Evolutionary conservation across 2,888 invertebrate genomes (phyloP).

Genomic region (Ormyrus nitidulus): DNA sequence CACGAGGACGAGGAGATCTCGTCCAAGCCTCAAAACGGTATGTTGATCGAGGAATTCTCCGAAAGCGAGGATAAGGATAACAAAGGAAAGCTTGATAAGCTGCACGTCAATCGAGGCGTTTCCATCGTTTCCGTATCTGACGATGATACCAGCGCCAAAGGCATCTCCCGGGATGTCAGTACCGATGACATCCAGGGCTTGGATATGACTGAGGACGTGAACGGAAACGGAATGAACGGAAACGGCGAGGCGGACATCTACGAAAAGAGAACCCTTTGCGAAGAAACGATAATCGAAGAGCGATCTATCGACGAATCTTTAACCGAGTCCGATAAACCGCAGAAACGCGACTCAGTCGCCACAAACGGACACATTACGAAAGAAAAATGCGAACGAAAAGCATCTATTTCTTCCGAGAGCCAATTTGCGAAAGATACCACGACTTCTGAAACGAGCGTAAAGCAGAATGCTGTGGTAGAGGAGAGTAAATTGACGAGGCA

Average conservation of each 20-base stretch:
- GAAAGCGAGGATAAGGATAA: slow-evolving; percentile 72
- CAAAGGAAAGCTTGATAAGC: slow-evolving; percentile 58
- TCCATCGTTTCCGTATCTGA: slow-evolving; percentile 83
- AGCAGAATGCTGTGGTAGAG: slow-evolving; percentile 55
- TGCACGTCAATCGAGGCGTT: slow-evolving; percentile 76
- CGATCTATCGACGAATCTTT: slow-evolving; percentile 77
- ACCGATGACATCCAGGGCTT: slow-evolving; percentile 77
- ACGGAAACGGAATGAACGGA: slow-evolving; percentile 62
- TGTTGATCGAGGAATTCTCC: slow-evolving; percentile 74
- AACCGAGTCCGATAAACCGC: slow-evolving; percentile 65
- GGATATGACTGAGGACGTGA: slow-evolving; percentile 60
- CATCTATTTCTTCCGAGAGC: slow-evolving; percentile 22
- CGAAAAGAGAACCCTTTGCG: slow-evolving; percentile 61
- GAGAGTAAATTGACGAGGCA: slow-evolving; percentile 56
- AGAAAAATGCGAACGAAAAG: slow-evolving; percentile 30
- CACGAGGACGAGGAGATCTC: slow-evolving; percentile 74
- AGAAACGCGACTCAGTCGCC: not conserved
- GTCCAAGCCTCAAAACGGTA: slow-evolving; percentile 67
- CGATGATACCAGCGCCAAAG: slow-evolving; percentile 80
- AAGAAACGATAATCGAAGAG: slow-evolving; percentile 75
- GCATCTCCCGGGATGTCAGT: slow-evolving; percentile 79
- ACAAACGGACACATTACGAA: not conserved
- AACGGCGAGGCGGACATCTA: slow-evolving; percentile 60
- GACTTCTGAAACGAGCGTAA: not conserved
- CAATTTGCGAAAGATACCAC: not conserved